Evolutionary conservation across 2,888 invertebrate genomes (phyloP), one percentile per base, ranked within the genome.

Genomic region (Hirudinaria manillensis): DNA sequence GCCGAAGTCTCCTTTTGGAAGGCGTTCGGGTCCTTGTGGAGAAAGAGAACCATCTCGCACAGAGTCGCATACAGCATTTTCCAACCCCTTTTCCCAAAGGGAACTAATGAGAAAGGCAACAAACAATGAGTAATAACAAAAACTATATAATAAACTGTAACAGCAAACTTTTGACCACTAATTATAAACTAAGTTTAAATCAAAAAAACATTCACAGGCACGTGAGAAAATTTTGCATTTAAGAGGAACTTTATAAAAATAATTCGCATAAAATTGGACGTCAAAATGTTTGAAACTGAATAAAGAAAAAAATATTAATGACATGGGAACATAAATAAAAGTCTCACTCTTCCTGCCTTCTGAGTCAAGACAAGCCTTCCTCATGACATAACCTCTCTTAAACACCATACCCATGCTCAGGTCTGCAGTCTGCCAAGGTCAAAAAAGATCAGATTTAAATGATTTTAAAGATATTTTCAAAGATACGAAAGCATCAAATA

Each of bases 1-100:
- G 16, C 45, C 45, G 45, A 45, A 45, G 45, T 45, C 55, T 51
- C 32, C 61, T 61, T 24, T 68, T 34, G 29, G n/a, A 34, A 38
- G 36, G 34, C 32, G 7, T n/a, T n/a, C 6, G 32, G 83, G 76
- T 87, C 84, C 78, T 96, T 96, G 87, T 97, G 95, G 82, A 99
- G 89, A 87, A 96, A 97, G 79, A 99, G 89, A 79, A 97, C 93
- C 86, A 98, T 89, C 87, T 98, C 99, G 79, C 94, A 89, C 80
- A 99, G 88, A 78, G 95, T 94, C 84, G 94, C 96, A 88, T 94
- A 97, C 87, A 93, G 94, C 95, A 97, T 97, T 87, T 94, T 95
- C 99, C 99, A 99, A 75, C 96, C 93, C 81, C 99, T 90, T 84
- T 96, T 93, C 67, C 99, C 98, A 85, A 98, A 92, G 71, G 88